These are phyloP conservation scores for Schizothorax lantsangensis DNA, from an alignment of 2,797 vertebrate genomes.

Conservation along the genomic window DNA sequence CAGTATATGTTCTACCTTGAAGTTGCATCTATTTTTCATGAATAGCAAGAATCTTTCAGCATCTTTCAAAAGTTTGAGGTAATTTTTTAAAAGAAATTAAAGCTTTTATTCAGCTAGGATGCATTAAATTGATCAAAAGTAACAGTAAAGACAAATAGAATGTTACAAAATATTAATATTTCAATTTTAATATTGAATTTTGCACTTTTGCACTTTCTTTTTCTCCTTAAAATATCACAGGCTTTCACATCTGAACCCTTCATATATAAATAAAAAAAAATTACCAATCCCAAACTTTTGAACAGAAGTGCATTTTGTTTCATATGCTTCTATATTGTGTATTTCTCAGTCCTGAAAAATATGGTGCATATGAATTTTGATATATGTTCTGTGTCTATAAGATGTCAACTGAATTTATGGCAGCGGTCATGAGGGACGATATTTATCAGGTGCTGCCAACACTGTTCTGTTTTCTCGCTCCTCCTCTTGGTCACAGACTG, in stretches of 20 bases:
- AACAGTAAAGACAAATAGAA: background rate
- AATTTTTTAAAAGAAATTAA: background rate
- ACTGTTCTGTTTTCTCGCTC: background rate
- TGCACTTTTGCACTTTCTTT: too few species aligned
- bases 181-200: too few species aligned
- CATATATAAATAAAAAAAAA: background rate
- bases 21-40: background rate
- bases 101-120: background rate
- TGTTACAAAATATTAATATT: background rate
- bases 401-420: conserved; percentile 3
- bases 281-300: background rate
- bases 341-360: background rate
- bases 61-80: background rate
- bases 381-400: background rate
- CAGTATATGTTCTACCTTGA: background rate
- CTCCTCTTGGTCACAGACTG: background rate
- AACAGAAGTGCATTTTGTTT: background rate
- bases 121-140: background rate
- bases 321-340: background rate
- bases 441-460: conserved; percentile 13
- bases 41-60: background rate
- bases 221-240: background rate
- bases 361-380: background rate
- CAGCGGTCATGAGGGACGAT: background rate
- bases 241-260: background rate